Evolutionary conservation across 1,140 invertebrate species (phyloP), one percentile per base, ranked within the genome.

Genomic region (Phymastichus coffea): DNA sequence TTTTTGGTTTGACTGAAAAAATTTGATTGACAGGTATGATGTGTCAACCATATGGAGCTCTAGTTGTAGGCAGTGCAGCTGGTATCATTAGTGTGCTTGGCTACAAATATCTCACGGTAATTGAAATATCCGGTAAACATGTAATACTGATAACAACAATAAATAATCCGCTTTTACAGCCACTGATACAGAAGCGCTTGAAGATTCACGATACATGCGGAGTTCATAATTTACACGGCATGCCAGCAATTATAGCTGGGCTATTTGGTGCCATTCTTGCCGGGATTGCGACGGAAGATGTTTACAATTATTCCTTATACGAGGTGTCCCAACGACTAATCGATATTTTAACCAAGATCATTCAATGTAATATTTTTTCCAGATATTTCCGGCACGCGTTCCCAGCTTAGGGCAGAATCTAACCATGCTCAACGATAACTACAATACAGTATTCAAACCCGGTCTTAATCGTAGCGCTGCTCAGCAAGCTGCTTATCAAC

Each of bases 211-310:
- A 98, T 75, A 97, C 95, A 1, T 98, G 95, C 73, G 96, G 96
- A 2, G 94, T 98, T 0, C 87, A 98, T 80, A 98, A 98, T 79
- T 84, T 98, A 9, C 95, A 98, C 70, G 96, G 95, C 0, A 93
- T 98, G 89, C 95, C 96, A 0, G 95, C 92, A 14, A 71, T 98
- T 2, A 77, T 95, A 15, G 93, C 91, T 4, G 94, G 87, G 37
- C 70, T 97, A 33, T 84, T 90, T 23, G 89, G 92, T 1, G 86
- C 87, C 1, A 70, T 95, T 14, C 87, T 90, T 70, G 90, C 93
- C 8, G 83, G 81, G 8, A 63, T 92, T 7, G 93, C 91, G 1
- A 85, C 83, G 3, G 80, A 83, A 61, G 70, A 73, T 17, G 76
- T 80, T 59, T 85, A 85, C 67, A 72, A 80, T 67, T 73, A 80